These are phyloP conservation scores for Andrena bucephala DNA, from an alignment of 2,888 invertebrate genomes.

Conservation along the genomic window DNA sequence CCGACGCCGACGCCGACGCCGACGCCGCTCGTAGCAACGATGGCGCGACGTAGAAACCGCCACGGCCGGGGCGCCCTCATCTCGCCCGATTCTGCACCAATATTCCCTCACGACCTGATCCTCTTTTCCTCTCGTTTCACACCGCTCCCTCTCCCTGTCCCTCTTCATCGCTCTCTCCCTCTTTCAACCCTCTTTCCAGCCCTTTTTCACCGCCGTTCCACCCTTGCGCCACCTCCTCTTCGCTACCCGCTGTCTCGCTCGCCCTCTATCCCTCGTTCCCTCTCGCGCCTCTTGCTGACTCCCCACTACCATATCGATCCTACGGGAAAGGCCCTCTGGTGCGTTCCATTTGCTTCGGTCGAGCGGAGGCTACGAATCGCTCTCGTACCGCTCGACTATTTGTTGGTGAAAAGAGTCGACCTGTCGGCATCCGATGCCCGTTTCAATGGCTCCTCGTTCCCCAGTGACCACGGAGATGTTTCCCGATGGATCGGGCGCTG, in stretches of 20 bases:
- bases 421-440: conserved; percentile 51
- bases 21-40: conserved; percentile 70
- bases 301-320: conserved; percentile 80
- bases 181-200: background rate
- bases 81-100: conserved; percentile 58
- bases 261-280: background rate
- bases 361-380: conserved; percentile 70
- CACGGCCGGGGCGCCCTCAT: conserved; percentile 67
- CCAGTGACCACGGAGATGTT: conserved; percentile 32
- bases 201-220: background rate
- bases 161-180: conserved; percentile 19
- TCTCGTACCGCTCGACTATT: conserved; percentile 54
- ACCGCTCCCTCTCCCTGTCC: conserved; percentile 1
- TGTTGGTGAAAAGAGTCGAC: conserved; percentile 53
- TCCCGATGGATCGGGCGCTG: conserved; percentile 20
- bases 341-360: conserved; percentile 73
- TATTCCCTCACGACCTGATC: conserved; percentile 51
- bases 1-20: conserved; percentile 64
- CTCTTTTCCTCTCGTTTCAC: conserved; percentile 34
- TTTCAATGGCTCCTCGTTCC: conserved; percentile 38
- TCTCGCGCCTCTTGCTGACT: conserved; percentile 55
- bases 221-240: background rate
- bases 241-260: too few relatives aligned
- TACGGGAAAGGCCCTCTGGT: conserved; percentile 71
- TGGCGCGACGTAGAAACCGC: conserved; percentile 66